A percentile compares a stretch with the other conserved stretches of the same genome.
phyloP scores from a whole-genome alignment of 2,113 vertebrate genomes.

The Phrynocephalus versicolor region DNA sequence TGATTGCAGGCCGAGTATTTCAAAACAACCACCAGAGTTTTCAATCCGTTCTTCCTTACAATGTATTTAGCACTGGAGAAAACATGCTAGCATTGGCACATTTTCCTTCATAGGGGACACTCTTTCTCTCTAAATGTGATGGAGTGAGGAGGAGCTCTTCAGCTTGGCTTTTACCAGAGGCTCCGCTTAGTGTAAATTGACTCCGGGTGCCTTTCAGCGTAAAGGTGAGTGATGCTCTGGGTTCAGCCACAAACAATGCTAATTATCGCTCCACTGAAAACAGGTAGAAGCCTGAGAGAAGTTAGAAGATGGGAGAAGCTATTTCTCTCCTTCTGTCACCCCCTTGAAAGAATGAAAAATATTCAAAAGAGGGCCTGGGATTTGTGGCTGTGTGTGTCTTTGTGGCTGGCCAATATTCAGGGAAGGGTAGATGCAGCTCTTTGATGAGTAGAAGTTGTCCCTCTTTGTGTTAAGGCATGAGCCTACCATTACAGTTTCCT shows the following conservation, averaged over 20 bases:
- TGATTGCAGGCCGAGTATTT: not conserved
- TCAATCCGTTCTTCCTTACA: not conserved
- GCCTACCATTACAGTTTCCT: too few relatives aligned
- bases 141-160: too few relatives aligned
- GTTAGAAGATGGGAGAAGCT: too few relatives aligned
- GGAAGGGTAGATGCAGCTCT: too few relatives aligned
- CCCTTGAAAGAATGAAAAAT: too few relatives aligned
- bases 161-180: not conserved
- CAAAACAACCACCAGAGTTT: not conserved
- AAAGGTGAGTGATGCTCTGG: too few relatives aligned
- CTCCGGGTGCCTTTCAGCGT: not conserved
- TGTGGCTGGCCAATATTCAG: too few relatives aligned
- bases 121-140: not conserved
- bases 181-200: not conserved
- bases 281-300: not conserved
- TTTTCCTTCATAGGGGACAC: not conserved
- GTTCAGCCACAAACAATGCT: not conserved
- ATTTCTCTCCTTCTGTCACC: too few relatives aligned
- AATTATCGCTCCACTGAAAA: not conserved
- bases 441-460: too few relatives aligned
- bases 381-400: too few relatives aligned
- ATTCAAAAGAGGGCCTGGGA: too few relatives aligned
- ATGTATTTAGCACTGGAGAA: not conserved
- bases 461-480: too few relatives aligned
- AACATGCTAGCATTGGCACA: not conserved